Percentiles rank a stretch among this genome's conserved stretches.
phyloP scores from a whole-genome alignment of 1,140 invertebrate species.

The Patella vulgata region DNA sequence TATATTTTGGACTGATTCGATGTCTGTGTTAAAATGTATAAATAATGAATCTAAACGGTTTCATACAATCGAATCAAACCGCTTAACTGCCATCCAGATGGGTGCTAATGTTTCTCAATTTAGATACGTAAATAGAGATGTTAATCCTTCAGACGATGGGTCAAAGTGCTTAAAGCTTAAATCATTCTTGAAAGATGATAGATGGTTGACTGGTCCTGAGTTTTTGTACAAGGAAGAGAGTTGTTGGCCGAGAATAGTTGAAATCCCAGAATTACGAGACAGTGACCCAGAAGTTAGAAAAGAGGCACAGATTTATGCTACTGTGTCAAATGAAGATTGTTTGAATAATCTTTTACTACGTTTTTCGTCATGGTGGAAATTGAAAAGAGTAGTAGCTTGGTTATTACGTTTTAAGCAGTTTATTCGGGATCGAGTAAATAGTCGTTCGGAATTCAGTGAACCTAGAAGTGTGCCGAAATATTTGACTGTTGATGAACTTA shows the following conservation, averaged over 20 bases:
- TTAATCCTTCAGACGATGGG: constrained; percentile 13
- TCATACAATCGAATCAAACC: too few relatives aligned
- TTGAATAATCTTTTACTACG: constrained; percentile 10
- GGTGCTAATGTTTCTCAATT: constrained; percentile 22
- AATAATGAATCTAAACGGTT: constrained; percentile 21
- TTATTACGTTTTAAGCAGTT: too few relatives aligned
- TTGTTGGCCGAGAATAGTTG: background rate
- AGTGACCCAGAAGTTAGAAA: constrained; percentile 1
- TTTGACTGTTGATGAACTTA: too few relatives aligned
- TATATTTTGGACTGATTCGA: constrained; percentile 30
- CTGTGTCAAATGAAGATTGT: background rate
- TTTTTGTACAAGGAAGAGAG: constrained; percentile 18
- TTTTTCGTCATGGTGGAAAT: too few relatives aligned
- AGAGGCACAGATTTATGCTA: too few relatives aligned
- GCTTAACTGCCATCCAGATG: too few relatives aligned
- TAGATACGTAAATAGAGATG: constrained; percentile 20
- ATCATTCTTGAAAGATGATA: constrained; percentile 8
- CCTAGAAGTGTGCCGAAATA: too few relatives aligned
- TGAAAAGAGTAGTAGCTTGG: too few relatives aligned
- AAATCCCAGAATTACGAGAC: too few relatives aligned
- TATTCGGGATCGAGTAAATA: constrained; percentile 12
- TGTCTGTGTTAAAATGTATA: constrained; percentile 23
- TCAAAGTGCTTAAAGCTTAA: constrained; percentile 9
- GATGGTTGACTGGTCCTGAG: constrained; percentile 25
- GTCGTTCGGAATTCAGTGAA: too few relatives aligned